Base-by-base conservation (phyloP, 2,888 invertebrate species). In the Meandrusa payeni region DNA sequence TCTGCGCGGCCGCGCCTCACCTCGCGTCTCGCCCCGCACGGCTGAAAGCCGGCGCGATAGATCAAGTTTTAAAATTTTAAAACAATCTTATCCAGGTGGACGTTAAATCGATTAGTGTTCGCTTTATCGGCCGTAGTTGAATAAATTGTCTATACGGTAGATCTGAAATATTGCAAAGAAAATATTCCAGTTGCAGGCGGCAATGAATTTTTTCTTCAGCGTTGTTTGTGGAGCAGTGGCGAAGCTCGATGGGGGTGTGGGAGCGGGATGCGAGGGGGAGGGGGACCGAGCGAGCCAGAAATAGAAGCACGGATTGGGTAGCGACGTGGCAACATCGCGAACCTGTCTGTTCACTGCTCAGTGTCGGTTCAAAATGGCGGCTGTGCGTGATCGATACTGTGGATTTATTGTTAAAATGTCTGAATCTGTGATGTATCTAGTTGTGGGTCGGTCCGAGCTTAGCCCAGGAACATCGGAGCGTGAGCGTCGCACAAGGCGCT, bases 331-430 rank as follows among this genome's bases (percentile, higher is more conserved):
- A 85, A 83, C 86, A 83, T 76, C 81, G 83, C 86, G 59, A 67
- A 65, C 69, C 68, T 69, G 62, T 56, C 59, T 60, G 61, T 71
- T 81, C 80, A 83, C 64, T 53, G 61, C 71, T 82, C 80, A 86
- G 86, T 86, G 83, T 82, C 82, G 76, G 79, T 82, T 80, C 86
- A 87, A 87, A 86, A 87, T 87, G 86, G 87, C 86, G 85, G 69
- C 76, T 76, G 86, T 85, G 87, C 74, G 87, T 87, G 87, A 87
- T 87, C 87, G 82, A 87, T 87, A 86, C 79, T 67, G 86, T 77
- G 86, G 73, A 76, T 79, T 76, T 82, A 72, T 61, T 69, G 78
- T 81, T 74, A 66, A 82, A 86, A 82, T 81, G 78, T 67, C 73
- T 69, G 72, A 76, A 76, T 76, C 71, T 74, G 86, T 86, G 86